Base-by-base conservation (phyloP, 2,113 vertebrate species). In the Zingel zingel region DNA sequence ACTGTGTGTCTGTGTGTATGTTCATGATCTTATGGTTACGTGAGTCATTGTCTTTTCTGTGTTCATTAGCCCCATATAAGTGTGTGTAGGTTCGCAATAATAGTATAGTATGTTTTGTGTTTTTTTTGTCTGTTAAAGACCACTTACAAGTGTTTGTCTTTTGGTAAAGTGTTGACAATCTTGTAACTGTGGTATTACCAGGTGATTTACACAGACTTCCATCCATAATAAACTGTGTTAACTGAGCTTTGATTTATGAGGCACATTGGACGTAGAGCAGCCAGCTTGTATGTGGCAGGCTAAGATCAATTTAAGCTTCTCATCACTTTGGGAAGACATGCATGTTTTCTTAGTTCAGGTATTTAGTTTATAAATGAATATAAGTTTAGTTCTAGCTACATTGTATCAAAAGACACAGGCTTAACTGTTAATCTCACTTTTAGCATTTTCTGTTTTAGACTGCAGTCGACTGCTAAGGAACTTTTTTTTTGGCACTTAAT, bases 1-100 rank as follows among this genome's bases (percentile, higher is more conserved):
- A 54, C n/a, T 81, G 43, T 82, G 15, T 16, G 66, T 68, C 51
- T 71, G 25, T 70, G 30, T 59, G 43, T 19, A 50, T 62, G 71
- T 43, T 21, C 36, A 58, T 63, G 39, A 13, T 75, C 51, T 36
- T 69, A 33, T 23, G 39, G 11, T 62, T 48, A 47, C 6, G 19
- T 83, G 84, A 90, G 39, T 88, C 85, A 79, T 30, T 50, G 33
- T 76, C 65, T 79, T 70, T 73, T 12, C 59, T 13, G 57, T 53
- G 47, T 66, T 84, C 63, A 59, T 88, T 79, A 72, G 56, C 56
- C 39, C 43, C n/a, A 59, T 64, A 51, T 66, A 70, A 54, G 54
- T 3, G 2, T 54, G 27, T 51, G 4, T 39, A 43, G 43, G 30
- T 59, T 23, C 2, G 21, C 12, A 50, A 4, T 87, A 81, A 91